Conservation (phyloP, 2,797 vertebrate genomes). For the Alosa sapidissima region DNA sequence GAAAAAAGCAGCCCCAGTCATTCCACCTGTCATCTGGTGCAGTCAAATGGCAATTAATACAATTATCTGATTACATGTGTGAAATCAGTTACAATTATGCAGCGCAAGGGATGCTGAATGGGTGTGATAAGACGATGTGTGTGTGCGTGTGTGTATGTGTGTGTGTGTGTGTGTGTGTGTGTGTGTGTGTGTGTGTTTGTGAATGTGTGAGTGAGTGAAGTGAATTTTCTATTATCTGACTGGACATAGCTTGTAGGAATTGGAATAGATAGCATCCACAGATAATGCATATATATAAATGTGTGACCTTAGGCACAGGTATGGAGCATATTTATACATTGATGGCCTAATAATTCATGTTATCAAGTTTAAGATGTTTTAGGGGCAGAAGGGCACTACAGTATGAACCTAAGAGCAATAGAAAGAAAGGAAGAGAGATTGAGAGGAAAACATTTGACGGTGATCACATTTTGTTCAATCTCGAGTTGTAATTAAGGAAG, state of each 20-base stretch:
- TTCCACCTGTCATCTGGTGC: constrained; percentile 18
- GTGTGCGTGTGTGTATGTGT: neutral
- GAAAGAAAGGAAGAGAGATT: neutral
- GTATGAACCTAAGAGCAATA: neutral
- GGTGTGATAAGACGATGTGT: constrained; percentile 6
- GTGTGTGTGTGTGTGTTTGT: neutral
- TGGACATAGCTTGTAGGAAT: neutral
- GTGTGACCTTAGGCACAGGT: neutral
- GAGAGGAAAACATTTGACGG: neutral
- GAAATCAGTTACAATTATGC: constrained; percentile 9
- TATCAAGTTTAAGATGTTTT: neutral
- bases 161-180: neutral
- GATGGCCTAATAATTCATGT: neutral
- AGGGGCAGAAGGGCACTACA: neutral
- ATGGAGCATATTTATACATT: neutral
- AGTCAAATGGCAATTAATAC: constrained; percentile 21
- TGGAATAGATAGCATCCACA: neutral
- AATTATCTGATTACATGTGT: constrained; percentile 21
- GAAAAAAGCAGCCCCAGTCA: neutral
- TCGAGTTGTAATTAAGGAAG: neutral
- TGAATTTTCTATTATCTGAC: neutral
- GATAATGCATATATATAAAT: neutral
- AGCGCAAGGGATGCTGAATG: neutral
- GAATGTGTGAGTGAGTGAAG: neutral
- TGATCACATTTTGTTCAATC: neutral